phyloP scores from a whole-genome alignment of 2,888 invertebrate species.

The Bhutanitis thaidina region DNA sequence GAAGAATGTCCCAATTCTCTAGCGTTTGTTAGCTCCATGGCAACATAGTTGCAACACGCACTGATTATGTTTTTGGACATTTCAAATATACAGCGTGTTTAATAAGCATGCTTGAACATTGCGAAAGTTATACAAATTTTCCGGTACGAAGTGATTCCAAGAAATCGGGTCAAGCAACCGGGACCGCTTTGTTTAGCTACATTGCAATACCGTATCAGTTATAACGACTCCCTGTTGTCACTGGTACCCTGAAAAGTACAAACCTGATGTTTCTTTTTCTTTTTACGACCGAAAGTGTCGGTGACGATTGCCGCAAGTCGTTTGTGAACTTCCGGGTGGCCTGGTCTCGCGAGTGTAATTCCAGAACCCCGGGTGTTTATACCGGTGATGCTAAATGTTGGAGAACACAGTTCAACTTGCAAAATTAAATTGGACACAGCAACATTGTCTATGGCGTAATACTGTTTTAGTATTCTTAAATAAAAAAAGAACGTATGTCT shows the following conservation, averaged over 20 bases:
- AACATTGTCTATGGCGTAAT: neutral
- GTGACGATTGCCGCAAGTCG: conserved; percentile 30
- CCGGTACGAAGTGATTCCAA: neutral
- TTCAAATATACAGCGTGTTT: too few species aligned
- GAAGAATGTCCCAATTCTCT: too few species aligned
- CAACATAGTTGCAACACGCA: too few species aligned
- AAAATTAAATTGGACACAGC: conserved; percentile 14
- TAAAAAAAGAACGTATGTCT: too few species aligned
- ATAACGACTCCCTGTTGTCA: conserved; percentile 9
- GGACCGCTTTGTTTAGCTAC: neutral
- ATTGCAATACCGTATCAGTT: neutral
- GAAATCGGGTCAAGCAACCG: neutral
- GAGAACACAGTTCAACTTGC: conserved; percentile 9
- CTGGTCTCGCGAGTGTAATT: conserved; percentile 28
- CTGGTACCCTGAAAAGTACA: conserved; percentile 9
- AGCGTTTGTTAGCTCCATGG: too few species aligned
- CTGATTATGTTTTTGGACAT: too few species aligned
- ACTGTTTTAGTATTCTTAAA: too few species aligned
- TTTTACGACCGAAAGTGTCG: conserved; percentile 30
- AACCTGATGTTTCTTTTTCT: conserved; percentile 27
- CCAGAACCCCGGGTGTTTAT: conserved; percentile 6
- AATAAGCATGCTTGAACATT: too few species aligned
- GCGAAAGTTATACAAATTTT: too few species aligned
- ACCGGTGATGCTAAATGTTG: neutral
- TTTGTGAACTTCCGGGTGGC: conserved; percentile 29